phyloP scores from a whole-genome alignment of 2,113 vertebrate genomes.

The Colinus virginianus region DNA sequence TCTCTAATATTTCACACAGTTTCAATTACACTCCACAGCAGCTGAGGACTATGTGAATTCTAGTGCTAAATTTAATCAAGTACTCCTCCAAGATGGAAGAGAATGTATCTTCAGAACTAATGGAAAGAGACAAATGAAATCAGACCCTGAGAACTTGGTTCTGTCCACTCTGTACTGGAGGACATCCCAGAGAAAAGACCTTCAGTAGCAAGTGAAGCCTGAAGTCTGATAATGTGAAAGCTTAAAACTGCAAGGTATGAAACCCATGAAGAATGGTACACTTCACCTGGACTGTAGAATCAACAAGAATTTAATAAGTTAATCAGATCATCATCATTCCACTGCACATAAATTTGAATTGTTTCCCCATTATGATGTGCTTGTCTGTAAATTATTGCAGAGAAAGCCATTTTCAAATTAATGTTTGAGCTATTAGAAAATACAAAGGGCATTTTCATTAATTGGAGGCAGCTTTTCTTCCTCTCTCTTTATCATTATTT shows the following conservation, averaged over 20 bases:
- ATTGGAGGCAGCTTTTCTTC: slow-evolving; percentile 76
- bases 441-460: slow-evolving; percentile 84
- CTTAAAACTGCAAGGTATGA: slow-evolving; percentile 67
- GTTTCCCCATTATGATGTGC: slow-evolving; percentile 83
- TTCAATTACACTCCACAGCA: slow-evolving; percentile 60
- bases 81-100: slow-evolving; percentile 67
- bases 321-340: slow-evolving; percentile 81
- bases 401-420: slow-evolving; percentile 83
- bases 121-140: slow-evolving; percentile 65
- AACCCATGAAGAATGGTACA: slow-evolving; percentile 76
- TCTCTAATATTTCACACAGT: slow-evolving; percentile 41
- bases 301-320: slow-evolving; percentile 86
- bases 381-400: slow-evolving; percentile 83
- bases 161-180: slow-evolving; percentile 16
- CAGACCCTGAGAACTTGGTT: slow-evolving; percentile 18
- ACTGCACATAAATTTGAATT: slow-evolving; percentile 85
- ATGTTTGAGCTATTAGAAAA: slow-evolving; percentile 82
- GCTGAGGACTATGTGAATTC: slow-evolving; percentile 53
- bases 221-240: slow-evolving; percentile 67
- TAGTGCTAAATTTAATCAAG: slow-evolving; percentile 73
- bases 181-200: slow-evolving; percentile 54
- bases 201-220: slow-evolving; percentile 63
- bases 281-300: slow-evolving; percentile 79
- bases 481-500: slow-evolving; percentile 74
- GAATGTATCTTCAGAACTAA: slow-evolving; percentile 54